Evolutionary conservation across 2,113 vertebrate genomes (phyloP).

Genomic region (Neofelis nebulosa): DNA sequence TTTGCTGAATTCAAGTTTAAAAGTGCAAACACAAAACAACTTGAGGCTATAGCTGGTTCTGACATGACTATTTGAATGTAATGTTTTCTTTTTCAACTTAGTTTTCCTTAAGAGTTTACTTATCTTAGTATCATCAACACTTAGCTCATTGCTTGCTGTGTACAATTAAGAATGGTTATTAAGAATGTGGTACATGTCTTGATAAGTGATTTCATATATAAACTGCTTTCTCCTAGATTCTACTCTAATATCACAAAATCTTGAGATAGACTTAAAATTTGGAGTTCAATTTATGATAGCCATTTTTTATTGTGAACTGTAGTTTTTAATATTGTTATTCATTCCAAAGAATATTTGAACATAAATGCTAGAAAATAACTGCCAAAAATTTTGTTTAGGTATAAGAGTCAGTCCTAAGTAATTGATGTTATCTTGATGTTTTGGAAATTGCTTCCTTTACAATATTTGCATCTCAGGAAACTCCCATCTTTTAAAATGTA

Average conservation of each 20-base stretch:
- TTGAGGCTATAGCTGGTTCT: background rate
- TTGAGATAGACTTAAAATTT: conserved; percentile 10
- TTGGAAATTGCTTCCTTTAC: background rate
- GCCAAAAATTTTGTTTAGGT: background rate
- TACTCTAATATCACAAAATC: conserved; percentile 2
- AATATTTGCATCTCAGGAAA: conserved; percentile 13
- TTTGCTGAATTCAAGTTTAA: background rate
- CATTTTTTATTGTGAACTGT: background rate
- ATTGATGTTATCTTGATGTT: conserved; percentile 15
- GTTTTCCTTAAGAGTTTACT: background rate
- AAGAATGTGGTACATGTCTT: background rate
- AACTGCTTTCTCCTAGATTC: background rate
- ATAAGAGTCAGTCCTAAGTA: conserved; percentile 6
- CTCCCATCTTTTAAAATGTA: background rate
- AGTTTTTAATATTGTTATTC: background rate
- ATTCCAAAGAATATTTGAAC: background rate
- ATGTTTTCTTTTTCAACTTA: background rate
- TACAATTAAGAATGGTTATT: background rate
- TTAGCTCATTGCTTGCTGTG: background rate
- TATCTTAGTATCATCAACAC: background rate
- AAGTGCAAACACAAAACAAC: background rate
- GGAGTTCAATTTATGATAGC: background rate
- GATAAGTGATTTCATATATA: background rate
- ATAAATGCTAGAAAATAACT: background rate
- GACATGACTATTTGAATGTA: background rate